A percentile compares a stretch with the other conserved stretches of the same genome.
Conservation (phyloP, 2,797 vertebrate species). For the Xiphorhynchus erythropygius region DNA sequence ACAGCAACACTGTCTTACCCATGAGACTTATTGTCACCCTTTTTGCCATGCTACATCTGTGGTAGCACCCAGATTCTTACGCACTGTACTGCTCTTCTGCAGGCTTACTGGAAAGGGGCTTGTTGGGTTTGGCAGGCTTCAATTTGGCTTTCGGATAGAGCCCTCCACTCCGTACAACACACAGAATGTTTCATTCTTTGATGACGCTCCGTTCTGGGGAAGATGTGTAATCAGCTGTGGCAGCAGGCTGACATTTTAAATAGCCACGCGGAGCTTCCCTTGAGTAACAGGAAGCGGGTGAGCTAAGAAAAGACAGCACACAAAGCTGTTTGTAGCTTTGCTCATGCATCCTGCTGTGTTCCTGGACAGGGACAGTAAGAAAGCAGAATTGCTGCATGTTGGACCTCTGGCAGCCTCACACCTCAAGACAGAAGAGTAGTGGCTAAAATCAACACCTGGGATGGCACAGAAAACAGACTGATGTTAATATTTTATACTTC, state of each 20-base stretch:
- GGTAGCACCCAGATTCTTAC: neutral
- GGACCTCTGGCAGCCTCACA: neutral
- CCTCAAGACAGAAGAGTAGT: neutral
- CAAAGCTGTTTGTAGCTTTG: neutral
- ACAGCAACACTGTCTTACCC: neutral
- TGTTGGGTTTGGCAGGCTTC: neutral
- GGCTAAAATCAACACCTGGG: neutral
- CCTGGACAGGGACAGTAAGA: neutral
- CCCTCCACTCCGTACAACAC: neutral
- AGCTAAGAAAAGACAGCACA: neutral
- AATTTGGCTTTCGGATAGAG: neutral
- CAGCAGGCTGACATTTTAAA: neutral
- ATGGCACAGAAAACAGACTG: neutral
- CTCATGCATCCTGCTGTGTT: rapidly evolving
- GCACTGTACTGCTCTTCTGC: neutral
- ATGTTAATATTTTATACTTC: neutral
- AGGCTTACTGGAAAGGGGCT: neutral
- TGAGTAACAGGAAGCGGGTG: neutral
- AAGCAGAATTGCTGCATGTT: rapidly evolving
- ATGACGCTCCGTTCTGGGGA: neutral
- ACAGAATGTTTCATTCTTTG: neutral
- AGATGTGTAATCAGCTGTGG: neutral
- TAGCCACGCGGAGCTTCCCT: neutral
- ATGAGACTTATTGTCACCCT: neutral
- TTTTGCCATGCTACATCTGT: neutral